phyloP scores from a whole-genome alignment of 2,888 invertebrate species.

The Acronicta leporina region DNA sequence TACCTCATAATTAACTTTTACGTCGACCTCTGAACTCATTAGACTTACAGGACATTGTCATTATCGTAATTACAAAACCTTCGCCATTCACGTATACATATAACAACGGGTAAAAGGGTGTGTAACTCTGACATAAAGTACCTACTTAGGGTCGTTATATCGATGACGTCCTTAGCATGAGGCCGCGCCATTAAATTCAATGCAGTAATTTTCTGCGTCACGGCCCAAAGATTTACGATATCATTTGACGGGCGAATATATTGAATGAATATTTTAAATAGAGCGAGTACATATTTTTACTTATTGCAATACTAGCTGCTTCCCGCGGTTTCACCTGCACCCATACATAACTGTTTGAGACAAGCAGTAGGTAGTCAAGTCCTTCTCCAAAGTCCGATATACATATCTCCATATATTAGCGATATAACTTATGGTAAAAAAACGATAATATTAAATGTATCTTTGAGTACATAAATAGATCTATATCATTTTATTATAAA shows the following conservation, averaged over 20 bases:
- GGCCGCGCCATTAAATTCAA: conserved; percentile 12
- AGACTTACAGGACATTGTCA: not conserved
- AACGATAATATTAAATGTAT: too few relatives aligned
- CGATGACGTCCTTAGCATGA: conserved; percentile 28
- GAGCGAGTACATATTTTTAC: not conserved
- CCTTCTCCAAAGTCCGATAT: too few relatives aligned
- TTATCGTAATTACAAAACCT: conserved; percentile 5
- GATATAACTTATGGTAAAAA: too few relatives aligned
- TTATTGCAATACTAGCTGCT: not conserved
- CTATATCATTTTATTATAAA: too few relatives aligned
- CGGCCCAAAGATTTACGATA: conserved; percentile 23
- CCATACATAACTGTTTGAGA: too few relatives aligned
- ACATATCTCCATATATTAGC: too few relatives aligned
- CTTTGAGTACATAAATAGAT: too few relatives aligned
- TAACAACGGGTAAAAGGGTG: not conserved
- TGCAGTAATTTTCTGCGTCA: conserved; percentile 23
- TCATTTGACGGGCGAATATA: conserved; percentile 1
- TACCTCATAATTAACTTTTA: not conserved
- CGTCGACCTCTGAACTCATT: not conserved
- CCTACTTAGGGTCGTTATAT: conserved; percentile 11
- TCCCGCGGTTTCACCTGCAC: too few relatives aligned
- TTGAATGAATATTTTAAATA: conserved; percentile 13
- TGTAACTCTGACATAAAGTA: not conserved
- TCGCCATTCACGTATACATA: not conserved
- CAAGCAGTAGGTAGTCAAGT: too few relatives aligned